Base-by-base conservation (phyloP, 2,113 vertebrate genomes). In the Chaenogobius annularis region DNA sequence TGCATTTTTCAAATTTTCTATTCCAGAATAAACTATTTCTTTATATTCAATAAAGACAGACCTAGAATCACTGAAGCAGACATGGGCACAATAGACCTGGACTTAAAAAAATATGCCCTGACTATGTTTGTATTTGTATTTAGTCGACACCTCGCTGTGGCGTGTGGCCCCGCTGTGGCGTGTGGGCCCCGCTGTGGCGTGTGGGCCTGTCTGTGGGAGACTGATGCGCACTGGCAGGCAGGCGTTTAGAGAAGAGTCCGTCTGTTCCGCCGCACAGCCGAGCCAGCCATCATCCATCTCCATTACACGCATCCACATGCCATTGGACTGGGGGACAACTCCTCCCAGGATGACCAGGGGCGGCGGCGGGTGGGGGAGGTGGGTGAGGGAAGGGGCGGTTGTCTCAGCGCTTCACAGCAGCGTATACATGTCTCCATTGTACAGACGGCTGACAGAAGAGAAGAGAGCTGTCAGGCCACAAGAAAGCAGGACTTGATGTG, bases 241-340 rank as follows among this genome's bases (percentile, higher is more conserved):
- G 80, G 86, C 85, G 82, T 90, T 88, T 87, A 83, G 88, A 90
- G 90, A 93, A 86, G 87, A 89, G 89, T 81, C 75, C 75, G 81
- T 91, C 91, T 88, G 84, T 80, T 89, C 81, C 78, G 69, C 75
- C n/a, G 86, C 73, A 85, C 78, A 77, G 81, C 82, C 50, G 83
- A 85, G 87, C 85, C 81, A 83, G 87, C 82, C 81, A 66, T 79
- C 89, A 93, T 92, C 90, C 81, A 89, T 93, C 92, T 91, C 90
- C 88, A 91, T 90, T 91, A 91, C 17, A 82, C 85, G 81, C 83
- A 85, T 91, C 87, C 87, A 88, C 81, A 90, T 91, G 89, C 85
- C 87, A 89, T 74, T 78, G 81, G 80, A 87, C 88, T 84, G 89
- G 55, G 77, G 86, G 86, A 89, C 89, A 86, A 75, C 75, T 90